phyloP scores from a whole-genome alignment of 2,888 invertebrate species.

The Spisula solida region DNA sequence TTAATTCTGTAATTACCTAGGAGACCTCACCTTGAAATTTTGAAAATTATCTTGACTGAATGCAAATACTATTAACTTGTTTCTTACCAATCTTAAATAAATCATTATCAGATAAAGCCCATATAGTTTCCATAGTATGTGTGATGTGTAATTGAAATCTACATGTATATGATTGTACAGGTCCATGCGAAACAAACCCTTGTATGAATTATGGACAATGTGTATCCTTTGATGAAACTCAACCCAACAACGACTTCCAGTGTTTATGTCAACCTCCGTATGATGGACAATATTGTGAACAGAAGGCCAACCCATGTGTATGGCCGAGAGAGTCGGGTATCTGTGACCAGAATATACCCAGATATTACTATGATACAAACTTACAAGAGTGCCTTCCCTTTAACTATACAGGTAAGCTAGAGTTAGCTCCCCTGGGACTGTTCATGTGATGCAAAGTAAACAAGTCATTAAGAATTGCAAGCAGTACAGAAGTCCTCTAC shows the following conservation, averaged over 20 bases:
- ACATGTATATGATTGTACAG: slow-evolving; percentile 67
- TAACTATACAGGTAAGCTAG: slow-evolving; percentile 79
- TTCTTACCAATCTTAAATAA: too few relatives aligned
- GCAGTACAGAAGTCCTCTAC: too few relatives aligned
- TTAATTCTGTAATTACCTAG: background rate
- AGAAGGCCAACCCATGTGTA: slow-evolving; percentile 81
- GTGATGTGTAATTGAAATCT: too few relatives aligned
- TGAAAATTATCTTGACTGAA: too few relatives aligned
- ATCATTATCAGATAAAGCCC: too few relatives aligned
- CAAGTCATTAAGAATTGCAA: too few relatives aligned
- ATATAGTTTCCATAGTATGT: too few relatives aligned
- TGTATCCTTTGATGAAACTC: slow-evolving; percentile 66
- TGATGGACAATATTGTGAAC: slow-evolving; percentile 80
- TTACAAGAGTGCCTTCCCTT: slow-evolving; percentile 82
- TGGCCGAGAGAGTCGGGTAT: slow-evolving; percentile 81
- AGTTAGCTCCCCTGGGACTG: background rate
- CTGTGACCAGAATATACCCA: slow-evolving; percentile 77
- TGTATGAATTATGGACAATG: slow-evolving; percentile 83
- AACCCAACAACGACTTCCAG: slow-evolving; percentile 66
- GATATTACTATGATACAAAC: slow-evolving; percentile 82
- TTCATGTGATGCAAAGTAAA: too few relatives aligned
- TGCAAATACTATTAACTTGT: too few relatives aligned
- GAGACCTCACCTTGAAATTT: too few relatives aligned
- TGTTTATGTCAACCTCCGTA: slow-evolving; percentile 82
- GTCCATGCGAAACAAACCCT: slow-evolving; percentile 78